A percentile compares a stretch with the other conserved stretches of the same genome.
These are phyloP conservation scores for Mimumesa dahlbomi DNA, from an alignment of 2,888 invertebrate genomes.

Conservation along the genomic window DNA sequence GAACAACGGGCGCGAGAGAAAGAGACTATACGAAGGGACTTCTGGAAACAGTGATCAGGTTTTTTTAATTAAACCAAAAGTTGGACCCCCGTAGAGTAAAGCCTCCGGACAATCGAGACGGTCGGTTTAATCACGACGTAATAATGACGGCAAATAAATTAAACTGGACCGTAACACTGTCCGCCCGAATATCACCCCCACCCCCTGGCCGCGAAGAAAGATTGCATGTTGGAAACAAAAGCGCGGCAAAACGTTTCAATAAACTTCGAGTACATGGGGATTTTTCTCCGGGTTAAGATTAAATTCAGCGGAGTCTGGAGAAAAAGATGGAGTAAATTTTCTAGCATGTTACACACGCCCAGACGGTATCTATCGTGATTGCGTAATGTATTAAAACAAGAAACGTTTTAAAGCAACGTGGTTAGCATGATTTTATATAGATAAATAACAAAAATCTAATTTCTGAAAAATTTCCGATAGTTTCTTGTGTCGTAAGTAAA, in stretches of 20 bases:
- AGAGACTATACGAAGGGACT: conserved; percentile 41
- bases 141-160: conserved; percentile 71
- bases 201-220: no score
- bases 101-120: conserved; percentile 48
- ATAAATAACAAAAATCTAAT: no score
- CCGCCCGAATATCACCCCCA: conserved; percentile 45
- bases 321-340: not conserved
- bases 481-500: no score
- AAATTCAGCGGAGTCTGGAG: conserved; percentile 4
- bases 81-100: conserved; percentile 46
- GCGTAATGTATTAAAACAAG: no score
- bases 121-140: conserved; percentile 67
- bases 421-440: no score
- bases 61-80: conserved; percentile 71
- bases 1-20: conserved; percentile 1
- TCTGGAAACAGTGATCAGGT: conserved; percentile 63
- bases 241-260: conserved; percentile 54
- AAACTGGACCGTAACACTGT: conserved; percentile 61
- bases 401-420: no score
- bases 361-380: no score
- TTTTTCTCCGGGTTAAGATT: conserved; percentile 6
- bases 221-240: conserved; percentile 54
- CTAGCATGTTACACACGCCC: no score
- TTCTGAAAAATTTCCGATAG: no score
- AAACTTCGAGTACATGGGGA: conserved; percentile 30